Base-by-base conservation (phyloP, 2,113 vertebrate species). In the Brachirus orientalis region DNA sequence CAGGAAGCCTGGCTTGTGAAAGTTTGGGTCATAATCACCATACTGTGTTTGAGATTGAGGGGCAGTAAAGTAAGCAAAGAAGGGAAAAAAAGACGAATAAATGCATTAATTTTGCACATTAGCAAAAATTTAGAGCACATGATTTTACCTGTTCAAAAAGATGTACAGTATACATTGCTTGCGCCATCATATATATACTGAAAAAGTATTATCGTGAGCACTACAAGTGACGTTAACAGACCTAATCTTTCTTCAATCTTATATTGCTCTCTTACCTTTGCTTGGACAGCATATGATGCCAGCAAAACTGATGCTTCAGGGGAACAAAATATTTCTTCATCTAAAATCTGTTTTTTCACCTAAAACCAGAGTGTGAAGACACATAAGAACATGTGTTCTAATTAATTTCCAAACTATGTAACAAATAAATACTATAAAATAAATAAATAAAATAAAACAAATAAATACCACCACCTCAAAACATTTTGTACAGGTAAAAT, bases 281-380 rank as follows among this genome's bases (percentile, higher is more conserved):
- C 96, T 88, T 96, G 96, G 75, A 98, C 94, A 59, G 96, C 96
- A 43, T 96, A 97, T 6, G 95, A 98, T 14, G 96, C 95, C 84
- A 98, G 75, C 45, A 98, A 88, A 74, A 97, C 95, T 8, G 95
- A 96, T 40, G 95, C 96, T 88, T 97, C 95, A 7, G 96, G 95
- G 57, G 95, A 97, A 63, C 96, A 98, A 82, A 95, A 96, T 70
- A 98, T 98, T 87, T 97, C 95, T 74, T 98, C 96, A 90, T 97
- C 94, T 73, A 98, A 78, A 79, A 97, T 97, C 89, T 97, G 95
- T 74, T 97, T 97, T 86, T 98, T 97, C 54, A 98, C 96, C 96
- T 97, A 63, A 54, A 82, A 62, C 28, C 38, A 75, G 4, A 84
- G 35, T 1, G 40, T 55, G 9, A 70, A 8, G 19, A 67, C 19